phyloP scores from a whole-genome alignment of 2,888 invertebrate species.

The Melieria picta region DNA sequence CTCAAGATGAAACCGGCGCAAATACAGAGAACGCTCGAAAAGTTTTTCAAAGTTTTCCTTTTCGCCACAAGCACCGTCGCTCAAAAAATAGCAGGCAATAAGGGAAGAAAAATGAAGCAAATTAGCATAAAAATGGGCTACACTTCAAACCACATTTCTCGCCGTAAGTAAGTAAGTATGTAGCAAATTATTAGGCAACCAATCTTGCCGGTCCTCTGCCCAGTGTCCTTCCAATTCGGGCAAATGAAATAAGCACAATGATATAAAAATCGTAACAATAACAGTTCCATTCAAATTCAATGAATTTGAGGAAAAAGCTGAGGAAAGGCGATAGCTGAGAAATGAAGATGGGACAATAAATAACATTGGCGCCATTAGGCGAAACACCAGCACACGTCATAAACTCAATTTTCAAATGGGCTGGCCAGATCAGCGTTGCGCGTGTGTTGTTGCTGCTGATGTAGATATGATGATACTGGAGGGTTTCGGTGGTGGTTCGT shows the following conservation, averaged over 20 bases:
- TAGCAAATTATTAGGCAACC: neutral
- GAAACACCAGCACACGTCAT: conserved; percentile 24
- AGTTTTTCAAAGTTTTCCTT: no score
- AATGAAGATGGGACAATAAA: conserved; percentile 30
- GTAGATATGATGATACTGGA: neutral
- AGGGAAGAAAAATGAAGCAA: neutral
- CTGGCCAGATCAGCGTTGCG: neutral
- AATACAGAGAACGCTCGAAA: no score
- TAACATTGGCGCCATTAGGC: conserved; percentile 38
- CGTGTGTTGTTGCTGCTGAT: conserved; percentile 23
- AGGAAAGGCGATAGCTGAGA: conserved; percentile 2
- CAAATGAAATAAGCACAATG: neutral
- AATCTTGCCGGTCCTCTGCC: no score
- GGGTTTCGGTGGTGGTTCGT: neutral
- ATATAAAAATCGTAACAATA: conserved; percentile 31
- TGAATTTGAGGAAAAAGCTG: neutral
- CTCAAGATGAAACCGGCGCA: no score
- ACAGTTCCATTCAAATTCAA: conserved; percentile 32
- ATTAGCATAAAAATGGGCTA: conserved; percentile 26
- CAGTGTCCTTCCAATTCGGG: no score
- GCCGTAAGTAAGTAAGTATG: neutral
- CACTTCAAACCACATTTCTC: conserved; percentile 1
- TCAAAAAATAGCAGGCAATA: no score
- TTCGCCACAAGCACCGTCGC: no score
- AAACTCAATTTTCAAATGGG: conserved; percentile 20